Conservation (phyloP, 2,888 invertebrate genomes). For the Campoletis raptor region DNA sequence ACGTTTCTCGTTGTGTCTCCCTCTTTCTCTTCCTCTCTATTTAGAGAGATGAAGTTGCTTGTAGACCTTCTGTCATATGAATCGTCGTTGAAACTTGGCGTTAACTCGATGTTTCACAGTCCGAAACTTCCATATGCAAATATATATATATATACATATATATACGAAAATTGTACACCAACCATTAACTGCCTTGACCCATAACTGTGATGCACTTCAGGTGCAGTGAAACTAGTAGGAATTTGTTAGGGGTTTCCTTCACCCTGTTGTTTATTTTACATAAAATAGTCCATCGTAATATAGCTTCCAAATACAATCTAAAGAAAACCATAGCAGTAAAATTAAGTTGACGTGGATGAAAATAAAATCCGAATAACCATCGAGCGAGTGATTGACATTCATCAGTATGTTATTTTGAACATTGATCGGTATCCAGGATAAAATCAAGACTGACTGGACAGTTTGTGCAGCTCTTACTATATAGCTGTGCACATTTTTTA, state of each 20-base stretch:
- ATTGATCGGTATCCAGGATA: not conserved
- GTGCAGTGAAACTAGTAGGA: not conserved
- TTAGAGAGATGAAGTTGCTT: conserved; percentile 26
- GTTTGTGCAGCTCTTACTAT: not conserved
- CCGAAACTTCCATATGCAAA: not conserved
- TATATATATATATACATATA: not conserved
- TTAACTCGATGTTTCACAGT: conserved; percentile 28
- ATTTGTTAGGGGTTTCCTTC: not conserved
- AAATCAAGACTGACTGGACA: conserved; percentile 6
- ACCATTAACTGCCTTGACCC: conserved; percentile 15
- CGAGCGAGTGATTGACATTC: not conserved
- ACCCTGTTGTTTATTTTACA: not conserved
- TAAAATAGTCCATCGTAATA: not conserved
- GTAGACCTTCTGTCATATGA: conserved; percentile 34
- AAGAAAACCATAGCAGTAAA: not conserved
- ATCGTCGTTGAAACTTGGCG: conserved; percentile 44
- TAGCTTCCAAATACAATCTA: not conserved
- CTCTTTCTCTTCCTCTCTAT: conserved; percentile 16
- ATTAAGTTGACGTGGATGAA: not conserved
- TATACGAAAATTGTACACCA: conserved; percentile 33
- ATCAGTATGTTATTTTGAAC: not conserved
- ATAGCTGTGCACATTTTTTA: conserved; percentile 24
- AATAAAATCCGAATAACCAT: not conserved
- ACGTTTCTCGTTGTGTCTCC: conserved; percentile 23
- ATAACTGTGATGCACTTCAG: conserved; percentile 16